Evolutionary conservation across 2,113 vertebrate species (phyloP), one percentile per base, ranked within the genome.

Genomic region (Sialia sialis): DNA sequence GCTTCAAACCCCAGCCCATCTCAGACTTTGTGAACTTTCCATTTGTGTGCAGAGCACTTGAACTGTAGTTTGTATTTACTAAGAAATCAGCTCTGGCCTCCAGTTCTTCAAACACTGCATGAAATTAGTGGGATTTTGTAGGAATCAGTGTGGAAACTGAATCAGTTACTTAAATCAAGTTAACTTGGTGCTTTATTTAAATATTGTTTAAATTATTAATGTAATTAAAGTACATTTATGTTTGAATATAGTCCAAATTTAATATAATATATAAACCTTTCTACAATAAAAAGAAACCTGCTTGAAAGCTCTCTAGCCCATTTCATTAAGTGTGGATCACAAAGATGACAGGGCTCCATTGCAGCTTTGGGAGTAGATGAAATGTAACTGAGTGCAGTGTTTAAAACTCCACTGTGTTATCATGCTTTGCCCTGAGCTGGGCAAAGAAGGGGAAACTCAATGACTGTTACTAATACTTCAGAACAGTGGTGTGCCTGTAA

Each of bases 181-280:
- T 87, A 34, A 89, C 49, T 30, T 44, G 60, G 76, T 69, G 72
- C 69, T 94, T 81, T 64, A 80, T 76, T 88, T 84, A 89, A 84
- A 87, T 74, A 70, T 27, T 94, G 70, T 27, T 94, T 92, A 87
- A 89, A 89, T 77, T 64, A 86, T 54, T 91, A 56, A 69, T 93
- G 67, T 76, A 64, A 91, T 48, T 77, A 41, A 91, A 74, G 48
- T 68, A 63, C 48, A 51, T n/a, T 60, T 86, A 56, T 64, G 36
- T 73, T 82, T 75, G 59, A 87, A 63, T 76, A 72, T 49, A 92
- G 64, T 70, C 81, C 56, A 93, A 77, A 79, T 78, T 89, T 66
- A 70, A 74, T 82, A 96, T 39, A 87, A 64, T 66, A 74, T 39
- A 84, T 70, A 87, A 87, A 74, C n/a, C 15, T 74, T 83, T 87